Evolutionary conservation across 2,888 invertebrate species (phyloP).

Genomic region (Linnaemya vulpina): DNA sequence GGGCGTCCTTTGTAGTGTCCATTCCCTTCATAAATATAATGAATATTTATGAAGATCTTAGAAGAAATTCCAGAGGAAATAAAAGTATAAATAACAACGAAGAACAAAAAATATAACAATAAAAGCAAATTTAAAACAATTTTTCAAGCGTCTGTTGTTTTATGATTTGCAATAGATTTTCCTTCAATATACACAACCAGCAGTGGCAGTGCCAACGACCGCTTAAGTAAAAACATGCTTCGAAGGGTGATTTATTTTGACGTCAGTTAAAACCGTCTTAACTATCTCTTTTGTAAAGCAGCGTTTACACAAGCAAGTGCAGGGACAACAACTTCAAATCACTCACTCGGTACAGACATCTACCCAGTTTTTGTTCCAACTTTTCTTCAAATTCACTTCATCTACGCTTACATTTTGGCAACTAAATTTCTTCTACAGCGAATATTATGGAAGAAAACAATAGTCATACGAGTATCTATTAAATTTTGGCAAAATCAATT

Average conservation of each 20-base stretch:
- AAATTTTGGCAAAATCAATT: too few relatives aligned
- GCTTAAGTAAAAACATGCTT: background rate
- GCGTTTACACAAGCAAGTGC: too few relatives aligned
- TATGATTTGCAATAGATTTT: slow-evolving; percentile 79
- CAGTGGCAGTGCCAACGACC: background rate
- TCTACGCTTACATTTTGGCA: too few relatives aligned
- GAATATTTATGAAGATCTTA: slow-evolving; percentile 82
- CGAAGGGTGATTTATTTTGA: background rate
- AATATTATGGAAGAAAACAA: too few relatives aligned
- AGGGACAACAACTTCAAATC: too few relatives aligned
- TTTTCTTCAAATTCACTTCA: too few relatives aligned
- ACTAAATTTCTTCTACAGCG: too few relatives aligned
- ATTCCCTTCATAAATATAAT: slow-evolving; percentile 73
- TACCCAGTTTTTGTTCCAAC: too few relatives aligned
- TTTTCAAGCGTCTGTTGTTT: slow-evolving; percentile 80
- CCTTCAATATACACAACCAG: slow-evolving; percentile 49
- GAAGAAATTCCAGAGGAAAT: slow-evolving; percentile 21
- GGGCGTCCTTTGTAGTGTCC: slow-evolving; percentile 22
- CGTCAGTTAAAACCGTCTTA: background rate
- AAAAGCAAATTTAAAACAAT: slow-evolving; percentile 75
- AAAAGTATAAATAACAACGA: background rate
- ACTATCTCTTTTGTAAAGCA: too few relatives aligned
- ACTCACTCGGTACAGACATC: too few relatives aligned
- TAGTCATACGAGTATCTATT: too few relatives aligned
- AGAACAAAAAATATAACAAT: background rate